Evolutionary conservation across 2,113 vertebrate species (phyloP).

Genomic region (Suricata suricatta): DNA sequence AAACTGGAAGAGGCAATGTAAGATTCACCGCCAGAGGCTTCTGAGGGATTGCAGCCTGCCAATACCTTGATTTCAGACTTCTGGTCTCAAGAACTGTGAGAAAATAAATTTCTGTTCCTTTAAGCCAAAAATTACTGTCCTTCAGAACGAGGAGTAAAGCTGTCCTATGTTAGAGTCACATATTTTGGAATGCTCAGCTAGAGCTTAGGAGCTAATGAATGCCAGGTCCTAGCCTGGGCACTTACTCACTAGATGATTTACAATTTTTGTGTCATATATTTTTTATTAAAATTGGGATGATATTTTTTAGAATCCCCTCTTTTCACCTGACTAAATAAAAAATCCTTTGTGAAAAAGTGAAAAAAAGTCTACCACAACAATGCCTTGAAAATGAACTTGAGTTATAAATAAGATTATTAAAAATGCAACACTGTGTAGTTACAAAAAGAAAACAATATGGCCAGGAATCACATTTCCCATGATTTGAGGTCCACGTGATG

Average conservation of each 20-base stretch:
- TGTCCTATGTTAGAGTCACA: not conserved
- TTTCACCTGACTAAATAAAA: not conserved
- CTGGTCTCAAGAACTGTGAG: not conserved
- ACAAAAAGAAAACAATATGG: not conserved
- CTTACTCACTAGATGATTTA: not conserved
- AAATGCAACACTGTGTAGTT: not conserved
- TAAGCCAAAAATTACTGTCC: not conserved
- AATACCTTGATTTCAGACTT: not conserved
- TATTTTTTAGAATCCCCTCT: not conserved
- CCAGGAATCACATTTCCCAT: not conserved
- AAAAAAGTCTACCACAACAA: not conserved
- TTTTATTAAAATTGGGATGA: not conserved
- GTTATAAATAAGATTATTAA: not conserved
- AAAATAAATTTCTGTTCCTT: not conserved
- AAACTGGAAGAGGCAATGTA: not conserved
- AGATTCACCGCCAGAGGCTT: not conserved
- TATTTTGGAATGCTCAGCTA: not conserved
- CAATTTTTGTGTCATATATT: not conserved
- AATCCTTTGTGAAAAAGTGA: not conserved
- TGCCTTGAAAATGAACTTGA: not conserved
- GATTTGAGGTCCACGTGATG: not conserved
- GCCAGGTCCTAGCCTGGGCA: not conserved
- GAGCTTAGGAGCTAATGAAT: not conserved
- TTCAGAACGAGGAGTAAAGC: not conserved
- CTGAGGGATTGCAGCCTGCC: not conserved